phyloP scores from a whole-genome alignment of 2,888 invertebrate species.

The Hoplodrina blanda region DNA sequence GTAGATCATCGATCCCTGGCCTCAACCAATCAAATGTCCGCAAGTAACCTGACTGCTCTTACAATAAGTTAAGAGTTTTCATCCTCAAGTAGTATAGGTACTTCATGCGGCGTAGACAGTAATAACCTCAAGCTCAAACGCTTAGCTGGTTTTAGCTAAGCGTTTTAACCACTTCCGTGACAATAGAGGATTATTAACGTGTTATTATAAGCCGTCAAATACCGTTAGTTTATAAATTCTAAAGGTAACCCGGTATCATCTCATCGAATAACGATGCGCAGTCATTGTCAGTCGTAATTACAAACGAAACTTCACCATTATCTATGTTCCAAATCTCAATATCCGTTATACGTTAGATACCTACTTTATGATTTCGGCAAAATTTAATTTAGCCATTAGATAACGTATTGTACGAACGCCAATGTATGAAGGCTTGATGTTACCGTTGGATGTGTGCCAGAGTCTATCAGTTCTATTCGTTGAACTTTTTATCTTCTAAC shows the following conservation, averaged over 20 bases:
- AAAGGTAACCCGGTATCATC: slow-evolving; percentile 67
- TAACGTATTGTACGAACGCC: slow-evolving; percentile 51
- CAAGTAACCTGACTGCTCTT: slow-evolving; percentile 42
- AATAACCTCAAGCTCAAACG: slow-evolving; percentile 8
- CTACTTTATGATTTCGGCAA: slow-evolving; percentile 40
- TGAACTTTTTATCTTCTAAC: slow-evolving; percentile 35
- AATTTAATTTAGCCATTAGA: slow-evolving; percentile 46
- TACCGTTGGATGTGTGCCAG: slow-evolving; percentile 60
- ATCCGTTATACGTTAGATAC: slow-evolving; percentile 72
- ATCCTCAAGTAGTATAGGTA: not conserved
- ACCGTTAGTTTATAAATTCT: slow-evolving; percentile 71
- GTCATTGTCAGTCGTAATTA: slow-evolving; percentile 58
- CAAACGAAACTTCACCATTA: slow-evolving; percentile 68
- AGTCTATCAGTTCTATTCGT: slow-evolving; percentile 41
- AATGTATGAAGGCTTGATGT: slow-evolving; percentile 49
- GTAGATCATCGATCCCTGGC: not conserved
- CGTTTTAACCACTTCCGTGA: slow-evolving; percentile 26
- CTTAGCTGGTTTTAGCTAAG: too few relatives aligned
- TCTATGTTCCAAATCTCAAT: slow-evolving; percentile 72
- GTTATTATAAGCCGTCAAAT: slow-evolving; percentile 52
- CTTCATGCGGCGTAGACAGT: slow-evolving; percentile 6
- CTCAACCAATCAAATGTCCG: not conserved
- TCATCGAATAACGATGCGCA: slow-evolving; percentile 69
- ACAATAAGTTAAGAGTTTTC: slow-evolving; percentile 3
- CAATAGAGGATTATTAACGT: slow-evolving; percentile 41